These are phyloP conservation scores for Lamellibrachia columna DNA, from an alignment of 2,888 invertebrate genomes.

Conservation along the genomic window DNA sequence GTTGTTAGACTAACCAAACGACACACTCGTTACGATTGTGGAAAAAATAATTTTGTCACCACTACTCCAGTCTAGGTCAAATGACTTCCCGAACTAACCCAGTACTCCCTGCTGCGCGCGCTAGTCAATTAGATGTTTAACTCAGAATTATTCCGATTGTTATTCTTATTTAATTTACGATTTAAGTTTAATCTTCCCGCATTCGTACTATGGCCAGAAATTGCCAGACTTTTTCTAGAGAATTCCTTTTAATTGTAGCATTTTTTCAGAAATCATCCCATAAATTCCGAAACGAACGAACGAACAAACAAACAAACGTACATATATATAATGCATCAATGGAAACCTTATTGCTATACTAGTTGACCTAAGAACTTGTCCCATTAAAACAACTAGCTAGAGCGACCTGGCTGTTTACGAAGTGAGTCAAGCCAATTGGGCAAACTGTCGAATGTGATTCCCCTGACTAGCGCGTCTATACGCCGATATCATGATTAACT, in stretches of 20 bases:
- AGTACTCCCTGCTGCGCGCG: background rate
- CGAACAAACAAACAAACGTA: background rate
- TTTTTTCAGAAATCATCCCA: no score
- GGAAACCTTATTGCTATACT: background rate
- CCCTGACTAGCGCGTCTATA: conserved; percentile 16
- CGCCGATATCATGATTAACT: conserved; percentile 10
- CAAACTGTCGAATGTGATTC: conserved; percentile 5
- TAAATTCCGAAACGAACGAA: no score
- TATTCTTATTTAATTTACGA: background rate
- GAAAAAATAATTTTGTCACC: background rate
- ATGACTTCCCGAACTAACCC: background rate
- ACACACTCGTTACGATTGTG: background rate
- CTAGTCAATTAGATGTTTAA: background rate
- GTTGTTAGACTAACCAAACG: background rate
- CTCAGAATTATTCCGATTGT: background rate
- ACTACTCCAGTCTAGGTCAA: background rate
- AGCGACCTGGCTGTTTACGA: background rate
- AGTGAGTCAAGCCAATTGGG: background rate
- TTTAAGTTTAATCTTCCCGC: background rate
- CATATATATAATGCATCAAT: background rate
- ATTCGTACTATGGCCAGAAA: background rate
- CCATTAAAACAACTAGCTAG: background rate
- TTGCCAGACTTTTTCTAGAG: no score
- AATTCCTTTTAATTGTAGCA: no score
- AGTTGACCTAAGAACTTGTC: background rate